Base-by-base conservation (phyloP, 2,888 invertebrate species). In the Clistopyga incitator region DNA sequence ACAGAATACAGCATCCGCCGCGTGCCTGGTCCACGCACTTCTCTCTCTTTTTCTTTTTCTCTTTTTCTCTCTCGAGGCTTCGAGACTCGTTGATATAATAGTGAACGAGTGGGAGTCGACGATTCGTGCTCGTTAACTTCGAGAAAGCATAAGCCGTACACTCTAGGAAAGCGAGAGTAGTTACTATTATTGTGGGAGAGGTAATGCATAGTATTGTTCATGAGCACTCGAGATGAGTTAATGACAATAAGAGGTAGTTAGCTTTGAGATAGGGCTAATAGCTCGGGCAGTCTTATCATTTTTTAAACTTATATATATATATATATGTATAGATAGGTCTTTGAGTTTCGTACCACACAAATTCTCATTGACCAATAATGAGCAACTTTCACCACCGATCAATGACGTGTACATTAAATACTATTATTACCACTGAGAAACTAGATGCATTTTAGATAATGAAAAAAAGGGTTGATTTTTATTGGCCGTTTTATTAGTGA, bases 101-200 rank as follows among this genome's bases (percentile, higher is more conserved):
- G 61, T 38, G 20, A 20, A 52, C 61, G 74, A 75, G 50, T 75
- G 50, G 64, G 61, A 67, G 67, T 67, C 67, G 47, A 45, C 23
- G 45, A 47, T 25, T 25, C 67, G 47, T 45, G 82, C 82, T 82
- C 82, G 78, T 82, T 82, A 78, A 70, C 64, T 75, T 75, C 68
- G 78, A 78, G 82, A 78, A 82, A 82, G 82, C 78, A 64, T 67
- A 78, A 70, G 68, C 54, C 56, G 23, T 70, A 61, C n/a, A n/a
- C 54, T 38, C 18, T 25, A 50, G 78, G 47, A 56, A 61, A 75
- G 64, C 78, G 70, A 75, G 75, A 64, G 68, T 47, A 42, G 50
- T 50, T 50, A 70, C 78, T 75, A 78, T 82, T 82, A 82, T 81
- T 82, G 75, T 56, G 50, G 52, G 70, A 61, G 52, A 45, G 23